Evolutionary conservation across 1,140 invertebrate genomes (phyloP).

Genomic region (Procambarus clarkii): DNA sequence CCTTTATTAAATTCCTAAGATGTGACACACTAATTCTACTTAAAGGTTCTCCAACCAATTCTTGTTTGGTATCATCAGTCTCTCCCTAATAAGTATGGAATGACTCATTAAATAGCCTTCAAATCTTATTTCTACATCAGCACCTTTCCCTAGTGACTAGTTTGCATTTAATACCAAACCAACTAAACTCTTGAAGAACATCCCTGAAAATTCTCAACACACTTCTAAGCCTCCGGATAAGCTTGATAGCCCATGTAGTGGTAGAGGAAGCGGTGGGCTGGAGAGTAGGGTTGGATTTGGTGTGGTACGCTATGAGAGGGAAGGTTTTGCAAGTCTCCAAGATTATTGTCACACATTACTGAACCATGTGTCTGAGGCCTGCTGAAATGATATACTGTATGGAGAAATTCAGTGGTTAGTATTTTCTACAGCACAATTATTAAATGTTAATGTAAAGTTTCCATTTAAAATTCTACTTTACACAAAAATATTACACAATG

Average conservation of each 20-base stretch:
- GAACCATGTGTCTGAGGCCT: conserved; percentile 33
- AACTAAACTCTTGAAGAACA: not conserved
- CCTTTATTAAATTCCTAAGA: too few relatives aligned
- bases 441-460: too few relatives aligned
- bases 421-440: not conserved
- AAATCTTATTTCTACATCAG: too few relatives aligned
- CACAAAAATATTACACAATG: too few relatives aligned
- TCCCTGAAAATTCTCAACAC: not conserved
- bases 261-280: conserved; percentile 23
- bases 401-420: not conserved
- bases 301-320: not conserved
- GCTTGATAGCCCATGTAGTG: conserved; percentile 13
- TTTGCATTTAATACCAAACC: too few relatives aligned
- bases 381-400: conserved; percentile 27
- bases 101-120: too few relatives aligned
- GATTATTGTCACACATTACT: not conserved
- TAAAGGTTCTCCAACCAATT: too few relatives aligned
- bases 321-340: not conserved
- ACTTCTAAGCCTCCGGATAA: conserved; percentile 4
- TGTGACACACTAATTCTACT: too few relatives aligned
- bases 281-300: conserved; percentile 11
- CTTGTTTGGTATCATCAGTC: too few relatives aligned
- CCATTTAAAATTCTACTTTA: too few relatives aligned
- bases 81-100: too few relatives aligned
- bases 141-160: too few relatives aligned